Evolutionary conservation across 1,140 invertebrate species (phyloP).

Genomic region (Mylabris phalerata): DNA sequence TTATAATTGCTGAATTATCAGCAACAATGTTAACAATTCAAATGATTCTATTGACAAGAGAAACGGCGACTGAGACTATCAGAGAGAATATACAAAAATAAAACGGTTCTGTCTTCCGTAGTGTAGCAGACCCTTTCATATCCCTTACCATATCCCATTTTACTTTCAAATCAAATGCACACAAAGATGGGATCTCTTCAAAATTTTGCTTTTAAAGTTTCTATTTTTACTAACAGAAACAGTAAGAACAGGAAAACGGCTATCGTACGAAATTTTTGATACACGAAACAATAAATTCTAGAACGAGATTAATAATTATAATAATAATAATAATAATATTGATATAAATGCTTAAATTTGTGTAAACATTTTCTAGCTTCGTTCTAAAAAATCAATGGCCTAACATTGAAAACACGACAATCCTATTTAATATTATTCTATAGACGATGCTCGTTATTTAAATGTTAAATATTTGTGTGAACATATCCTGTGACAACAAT

Average conservation of each 20-base stretch:
- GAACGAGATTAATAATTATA: too few relatives aligned
- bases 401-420: slow-evolving; percentile 39
- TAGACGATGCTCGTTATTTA: slow-evolving; percentile 16
- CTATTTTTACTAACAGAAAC: slow-evolving; percentile 16
- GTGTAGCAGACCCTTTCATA: slow-evolving; percentile 22
- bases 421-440: slow-evolving; percentile 28
- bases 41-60: background rate
- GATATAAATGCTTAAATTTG: slow-evolving; percentile 5
- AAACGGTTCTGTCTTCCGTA: slow-evolving; percentile 24
- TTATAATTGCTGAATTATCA: too few relatives aligned
- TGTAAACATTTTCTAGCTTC: slow-evolving; percentile 27
- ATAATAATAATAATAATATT: background rate
- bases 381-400: slow-evolving; percentile 36
- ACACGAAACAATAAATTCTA: background rate
- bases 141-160: background rate
- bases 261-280: slow-evolving; percentile 19
- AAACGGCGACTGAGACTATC: slow-evolving; percentile 11
- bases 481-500: slow-evolving; percentile 23
- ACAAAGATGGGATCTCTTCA: slow-evolving; percentile 3
- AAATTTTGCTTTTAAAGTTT: background rate
- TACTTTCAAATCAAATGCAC: too few relatives aligned
- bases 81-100: slow-evolving; percentile 13
- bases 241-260: background rate
- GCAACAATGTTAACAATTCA: too few relatives aligned
- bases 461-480: slow-evolving; percentile 28